phyloP scores from a whole-genome alignment of 2,113 vertebrate species.

The Clinocottus analis region DNA sequence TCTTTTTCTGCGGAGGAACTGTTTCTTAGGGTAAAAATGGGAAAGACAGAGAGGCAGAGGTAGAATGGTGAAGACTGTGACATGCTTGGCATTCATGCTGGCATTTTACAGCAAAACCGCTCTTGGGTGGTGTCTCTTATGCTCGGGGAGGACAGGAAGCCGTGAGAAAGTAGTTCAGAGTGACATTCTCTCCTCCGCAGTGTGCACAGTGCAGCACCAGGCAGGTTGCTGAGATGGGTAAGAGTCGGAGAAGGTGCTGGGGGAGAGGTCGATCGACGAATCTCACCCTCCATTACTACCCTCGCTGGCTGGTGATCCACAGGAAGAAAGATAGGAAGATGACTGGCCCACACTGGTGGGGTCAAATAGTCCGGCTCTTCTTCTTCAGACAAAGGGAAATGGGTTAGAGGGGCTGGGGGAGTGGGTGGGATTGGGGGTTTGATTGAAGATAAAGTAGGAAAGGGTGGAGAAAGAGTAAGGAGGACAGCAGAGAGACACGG shows the following conservation, averaged over 20 bases:
- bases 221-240: conserved; percentile 47
- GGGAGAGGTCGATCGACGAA: conserved; percentile 67
- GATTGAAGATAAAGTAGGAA: conserved; percentile 55
- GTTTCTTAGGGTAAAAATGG: conserved; percentile 5
- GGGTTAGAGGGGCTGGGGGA: conserved; percentile 42
- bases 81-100: conserved; percentile 70
- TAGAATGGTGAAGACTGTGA: conserved; percentile 33
- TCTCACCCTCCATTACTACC: conserved; percentile 87
- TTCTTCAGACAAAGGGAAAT: conserved; percentile 77
- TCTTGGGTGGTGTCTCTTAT: conserved; percentile 37
- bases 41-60: conserved; percentile 17
- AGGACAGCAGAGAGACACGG: conserved; percentile 37
- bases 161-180: conserved; percentile 32
- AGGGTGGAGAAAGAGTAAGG: conserved; percentile 37
- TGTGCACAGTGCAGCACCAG: conserved; percentile 53
- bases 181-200: conserved; percentile 46
- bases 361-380: conserved; percentile 83
- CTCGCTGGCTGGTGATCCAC: conserved; percentile 82
- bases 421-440: conserved; percentile 33
- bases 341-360: conserved; percentile 84
- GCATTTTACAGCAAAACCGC: conserved; percentile 45
- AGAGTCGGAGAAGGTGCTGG: conserved; percentile 39
- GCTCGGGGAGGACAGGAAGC: conserved; percentile 40
- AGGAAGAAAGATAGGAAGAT: conserved; percentile 82
- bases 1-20: conserved; percentile 25